A percentile compares a stretch with the other conserved stretches of the same genome.
These are phyloP conservation scores for Aegithalos caudatus DNA, from an alignment of 2,113 vertebrate species.

Conservation along the genomic window DNA sequence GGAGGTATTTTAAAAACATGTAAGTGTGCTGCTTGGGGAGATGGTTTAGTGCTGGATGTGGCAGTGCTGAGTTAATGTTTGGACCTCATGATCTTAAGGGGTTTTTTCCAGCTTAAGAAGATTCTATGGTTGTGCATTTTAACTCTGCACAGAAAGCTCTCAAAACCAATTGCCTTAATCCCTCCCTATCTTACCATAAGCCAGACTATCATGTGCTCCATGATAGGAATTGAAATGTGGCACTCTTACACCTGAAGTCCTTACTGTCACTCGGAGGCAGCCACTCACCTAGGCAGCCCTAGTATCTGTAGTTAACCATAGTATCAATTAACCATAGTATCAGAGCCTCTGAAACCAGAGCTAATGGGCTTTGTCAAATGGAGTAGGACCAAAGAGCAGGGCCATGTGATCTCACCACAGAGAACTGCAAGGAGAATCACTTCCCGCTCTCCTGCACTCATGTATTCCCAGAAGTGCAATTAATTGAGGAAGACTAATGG, in stretches of 20 bases:
- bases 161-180: background rate
- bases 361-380: background rate
- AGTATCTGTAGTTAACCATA: no score
- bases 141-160: background rate
- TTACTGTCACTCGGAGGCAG: background rate
- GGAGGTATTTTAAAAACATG: background rate
- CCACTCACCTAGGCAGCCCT: background rate
- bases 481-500: slow-evolving; percentile 52
- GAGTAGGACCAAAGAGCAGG: background rate
- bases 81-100: background rate
- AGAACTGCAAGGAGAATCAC: background rate
- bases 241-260: background rate
- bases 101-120: background rate
- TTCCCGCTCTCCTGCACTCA: background rate
- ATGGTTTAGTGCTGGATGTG: background rate
- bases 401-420: background rate
- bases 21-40: accelerated
- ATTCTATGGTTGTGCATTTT: background rate
- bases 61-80: background rate
- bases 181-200: background rate
- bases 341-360: background rate
- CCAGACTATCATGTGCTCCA: background rate
- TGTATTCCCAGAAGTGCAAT: slow-evolving; percentile 12
- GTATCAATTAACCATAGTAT: background rate
- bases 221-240: background rate